Evolutionary conservation across 2,888 invertebrate genomes (phyloP), one percentile per base, ranked within the genome.

Genomic region (Amiota minor): DNA sequence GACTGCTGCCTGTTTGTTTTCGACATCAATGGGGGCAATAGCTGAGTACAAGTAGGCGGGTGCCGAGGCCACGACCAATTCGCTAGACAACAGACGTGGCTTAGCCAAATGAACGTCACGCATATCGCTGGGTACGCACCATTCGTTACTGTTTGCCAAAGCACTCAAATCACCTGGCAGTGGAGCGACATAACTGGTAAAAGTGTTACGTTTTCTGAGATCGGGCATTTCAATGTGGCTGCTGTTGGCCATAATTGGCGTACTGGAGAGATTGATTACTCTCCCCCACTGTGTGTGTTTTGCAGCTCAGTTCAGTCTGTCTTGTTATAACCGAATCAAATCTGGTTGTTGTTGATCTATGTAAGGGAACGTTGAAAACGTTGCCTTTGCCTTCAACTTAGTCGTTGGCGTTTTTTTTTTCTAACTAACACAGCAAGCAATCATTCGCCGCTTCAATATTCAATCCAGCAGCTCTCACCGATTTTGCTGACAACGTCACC

Each of bases 31-130:
- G 55, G 88, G 88, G 23, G 89, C 86, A 45, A 89, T 89, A 14
- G 97, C 95, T 71, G 95, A 93, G 89, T 95, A 95, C 92, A 97
- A 92, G 79, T 96, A 92, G 75, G 97, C 97, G 75, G 97, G 97
- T 88, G 96, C 96, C 81, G 94, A 93, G 45, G 95, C 94, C 73
- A 96, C 94, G 75, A 95, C 91, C 80, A 94, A 92, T 91, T 98
- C 98, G 71, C 83, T 82, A 45, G 81, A 47, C 55, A 88, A 70
- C 35, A 88, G 76, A 2, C 86, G 86, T 0, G 87, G 87, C 73
- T 80, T 81, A 16, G 87, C 86, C 78, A 84, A 61, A 55, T 87
- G 87, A 1, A 88, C 87, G 61, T 87, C 87, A 1, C 88, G 79
- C 79, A 86, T 72, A 73, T 87, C 88, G 73, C 84, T 86, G 59